Base-by-base conservation (phyloP, 2,888 invertebrate species). In the Leptinotarsa juncta region DNA sequence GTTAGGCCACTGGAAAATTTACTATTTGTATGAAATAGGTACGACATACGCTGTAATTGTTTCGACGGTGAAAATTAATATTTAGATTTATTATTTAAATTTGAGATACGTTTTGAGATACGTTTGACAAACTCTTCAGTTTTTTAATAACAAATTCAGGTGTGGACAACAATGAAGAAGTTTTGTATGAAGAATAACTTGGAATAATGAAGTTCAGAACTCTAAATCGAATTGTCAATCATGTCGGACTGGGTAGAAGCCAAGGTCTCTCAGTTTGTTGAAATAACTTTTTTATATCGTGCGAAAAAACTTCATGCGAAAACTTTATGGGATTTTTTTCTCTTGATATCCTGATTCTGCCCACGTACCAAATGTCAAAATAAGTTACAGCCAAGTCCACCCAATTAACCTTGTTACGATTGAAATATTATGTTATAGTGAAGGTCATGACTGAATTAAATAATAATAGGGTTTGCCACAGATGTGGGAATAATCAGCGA, bases 321-420 rank as follows among this genome's bases (percentile, higher is more conserved):
- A 67, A 67, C 14, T 51, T 50, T 23, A 68, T 68, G 68, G 10
- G 18, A 67, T 53, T 48, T 51, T 68, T 50, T 55, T 67, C 42
- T 42, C 7, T 50, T 20, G n/a, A 68, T 48, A 67, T 67, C 67
- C 51, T 50, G 67, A 67, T 68, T 53, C 68, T 32, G 18, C 68
- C 68, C 68, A 68, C 68, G 68, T 68, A 23, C 20, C 18, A 68
- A 42, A 62, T 62, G 62, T 62, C 62, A 62, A 62, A 62, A 50
- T 68, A 55, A 50, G 32, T 55, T 42, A 50, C 7, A 42, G 23
- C 53, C 55, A 53, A 55, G 68, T 55, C 55, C 53, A 68, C 50
- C 23, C 53, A 68, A 68, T 65, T 69, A 67, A 75, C 74, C 71
- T 75, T 75, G 74, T 55, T 75, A 68, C 67, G 48, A 72, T 72